A percentile compares a stretch with the other conserved stretches of the same genome.
Evolutionary conservation across 2,888 invertebrate genomes (phyloP).

Genomic region (Cataglyphis altisquamis): DNA sequence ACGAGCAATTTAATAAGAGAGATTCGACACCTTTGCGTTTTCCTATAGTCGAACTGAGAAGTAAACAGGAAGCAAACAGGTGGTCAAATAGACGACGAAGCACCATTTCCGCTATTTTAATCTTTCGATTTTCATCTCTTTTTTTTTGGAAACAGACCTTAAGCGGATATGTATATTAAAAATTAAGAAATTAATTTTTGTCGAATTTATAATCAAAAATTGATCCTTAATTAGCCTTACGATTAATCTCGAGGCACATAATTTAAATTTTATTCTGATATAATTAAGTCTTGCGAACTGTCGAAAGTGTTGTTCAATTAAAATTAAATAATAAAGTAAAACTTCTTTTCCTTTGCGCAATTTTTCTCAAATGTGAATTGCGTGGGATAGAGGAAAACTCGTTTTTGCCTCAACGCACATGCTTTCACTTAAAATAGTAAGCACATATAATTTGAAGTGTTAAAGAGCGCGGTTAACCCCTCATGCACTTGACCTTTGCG

Average conservation of each 20-base stretch:
- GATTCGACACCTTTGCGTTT: slow-evolving; percentile 10
- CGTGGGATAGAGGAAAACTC: slow-evolving; percentile 7
- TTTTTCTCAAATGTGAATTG: neutral
- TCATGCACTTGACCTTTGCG: slow-evolving; percentile 49
- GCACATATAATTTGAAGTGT: slow-evolving; percentile 28
- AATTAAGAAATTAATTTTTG: neutral
- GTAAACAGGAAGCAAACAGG: slow-evolving; percentile 44
- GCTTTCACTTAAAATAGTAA: slow-evolving; percentile 39
- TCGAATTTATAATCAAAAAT: neutral
- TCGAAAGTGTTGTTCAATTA: neutral
- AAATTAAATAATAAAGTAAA: neutral
- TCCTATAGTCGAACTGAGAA: slow-evolving; percentile 15
- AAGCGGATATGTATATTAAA: neutral
- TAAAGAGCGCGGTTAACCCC: slow-evolving; percentile 46
- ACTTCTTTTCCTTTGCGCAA: neutral
- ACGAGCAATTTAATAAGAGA: neutral
- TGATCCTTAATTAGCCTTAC: neutral
- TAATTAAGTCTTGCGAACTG: neutral
- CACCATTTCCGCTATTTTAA: neutral
- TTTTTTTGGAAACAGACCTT: neutral
- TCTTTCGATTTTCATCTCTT: neutral
- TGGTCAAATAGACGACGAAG: slow-evolving; percentile 43
- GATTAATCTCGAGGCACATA: neutral
- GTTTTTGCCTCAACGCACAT: neutral
- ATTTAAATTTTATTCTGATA: neutral